These are phyloP conservation scores for Argentina silus DNA, from an alignment of 2,797 vertebrate genomes.

Conservation along the genomic window DNA sequence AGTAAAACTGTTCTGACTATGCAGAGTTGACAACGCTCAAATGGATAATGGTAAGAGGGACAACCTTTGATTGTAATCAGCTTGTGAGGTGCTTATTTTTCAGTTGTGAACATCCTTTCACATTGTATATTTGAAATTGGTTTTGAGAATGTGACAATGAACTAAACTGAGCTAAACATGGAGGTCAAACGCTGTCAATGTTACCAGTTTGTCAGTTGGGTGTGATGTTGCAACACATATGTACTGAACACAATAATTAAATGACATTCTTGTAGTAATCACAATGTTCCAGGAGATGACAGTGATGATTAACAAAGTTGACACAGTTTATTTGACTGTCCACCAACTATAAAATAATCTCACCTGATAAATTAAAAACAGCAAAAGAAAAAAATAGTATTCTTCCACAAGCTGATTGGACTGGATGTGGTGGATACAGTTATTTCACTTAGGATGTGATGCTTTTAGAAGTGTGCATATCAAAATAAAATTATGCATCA, in stretches of 20 bases:
- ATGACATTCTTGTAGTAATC: slow-evolving; percentile 31
- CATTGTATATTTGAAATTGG: background rate
- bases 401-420: too few species aligned
- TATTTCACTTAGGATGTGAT: too few species aligned
- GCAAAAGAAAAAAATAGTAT: too few species aligned
- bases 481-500: too few species aligned
- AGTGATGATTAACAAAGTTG: slow-evolving; percentile 25
- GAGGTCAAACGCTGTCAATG: background rate
- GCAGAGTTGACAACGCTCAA: background rate
- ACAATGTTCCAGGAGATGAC: slow-evolving; percentile 58
- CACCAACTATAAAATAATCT: background rate
- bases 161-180: background rate
- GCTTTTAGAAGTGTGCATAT: too few species aligned
- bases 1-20: background rate
- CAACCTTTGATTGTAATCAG: background rate
- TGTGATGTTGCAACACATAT: too few species aligned
- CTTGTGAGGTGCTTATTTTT: too few species aligned
- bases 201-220: background rate
- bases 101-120: background rate
- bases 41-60: background rate
- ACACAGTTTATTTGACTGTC: background rate
- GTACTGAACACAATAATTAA: background rate
- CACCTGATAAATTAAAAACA: background rate
- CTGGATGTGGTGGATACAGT: too few species aligned
- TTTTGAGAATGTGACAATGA: background rate